These are phyloP conservation scores for Regulus satrapa DNA, from an alignment of 2,113 vertebrate species.

Conservation along the genomic window DNA sequence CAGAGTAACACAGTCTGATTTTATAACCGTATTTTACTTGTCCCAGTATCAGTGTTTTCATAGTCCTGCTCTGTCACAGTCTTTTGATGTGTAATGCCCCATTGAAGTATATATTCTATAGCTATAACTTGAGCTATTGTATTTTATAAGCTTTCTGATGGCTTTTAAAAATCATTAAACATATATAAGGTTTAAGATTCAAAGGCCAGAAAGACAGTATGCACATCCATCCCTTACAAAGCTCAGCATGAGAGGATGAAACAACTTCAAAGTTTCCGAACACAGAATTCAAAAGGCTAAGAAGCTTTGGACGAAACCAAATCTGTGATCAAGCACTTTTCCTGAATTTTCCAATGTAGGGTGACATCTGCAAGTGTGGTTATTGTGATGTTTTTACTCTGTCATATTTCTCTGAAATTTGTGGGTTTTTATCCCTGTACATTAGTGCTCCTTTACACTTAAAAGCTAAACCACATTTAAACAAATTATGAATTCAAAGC, in stretches of 20 bases:
- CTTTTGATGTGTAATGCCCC: constrained; percentile 14
- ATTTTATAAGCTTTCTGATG: background rate
- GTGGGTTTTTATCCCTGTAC: background rate
- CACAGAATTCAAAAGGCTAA: background rate
- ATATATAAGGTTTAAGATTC: background rate
- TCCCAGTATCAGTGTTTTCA: background rate
- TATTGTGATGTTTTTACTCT: background rate
- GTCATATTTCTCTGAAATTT: background rate
- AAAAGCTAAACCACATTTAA: background rate
- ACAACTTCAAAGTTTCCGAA: constrained; percentile 29
- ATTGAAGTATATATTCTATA: background rate
- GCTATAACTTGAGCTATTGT: constrained; percentile 11
- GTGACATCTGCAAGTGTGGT: background rate
- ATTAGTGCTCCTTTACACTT: background rate
- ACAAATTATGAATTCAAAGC: background rate
- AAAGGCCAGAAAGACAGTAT: background rate
- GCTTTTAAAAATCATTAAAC: constrained; percentile 15
- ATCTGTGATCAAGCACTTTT: background rate
- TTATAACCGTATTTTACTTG: constrained; percentile 2
- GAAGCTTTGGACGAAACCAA: background rate
- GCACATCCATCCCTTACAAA: background rate
- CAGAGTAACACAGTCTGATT: background rate
- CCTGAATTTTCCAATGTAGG: background rate
- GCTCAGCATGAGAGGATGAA: background rate
- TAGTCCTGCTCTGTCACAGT: background rate